Percentiles rank a stretch among this genome's conserved stretches.
Evolutionary conservation across 2,113 vertebrate species (phyloP).

Genomic region (Eublepharis macularius): DNA sequence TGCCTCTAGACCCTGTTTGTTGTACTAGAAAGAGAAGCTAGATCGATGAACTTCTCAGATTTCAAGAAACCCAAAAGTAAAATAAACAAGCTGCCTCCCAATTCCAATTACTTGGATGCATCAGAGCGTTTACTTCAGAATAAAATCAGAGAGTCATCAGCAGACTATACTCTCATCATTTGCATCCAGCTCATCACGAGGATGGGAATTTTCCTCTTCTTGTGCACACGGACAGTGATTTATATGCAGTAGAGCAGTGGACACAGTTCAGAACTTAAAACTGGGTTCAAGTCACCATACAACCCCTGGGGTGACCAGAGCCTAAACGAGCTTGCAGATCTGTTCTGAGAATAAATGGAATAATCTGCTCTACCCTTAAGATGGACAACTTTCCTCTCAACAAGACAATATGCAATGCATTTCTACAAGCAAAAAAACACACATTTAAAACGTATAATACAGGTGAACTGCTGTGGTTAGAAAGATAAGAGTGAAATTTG

Average conservation of each 20-base stretch:
- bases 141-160: constrained; percentile 78
- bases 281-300: too few relatives aligned
- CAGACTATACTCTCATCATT: constrained; percentile 69
- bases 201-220: not conserved
- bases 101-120: constrained; percentile 10
- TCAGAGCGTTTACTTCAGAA: constrained; percentile 85
- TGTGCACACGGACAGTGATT: too few relatives aligned
- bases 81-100: not conserved
- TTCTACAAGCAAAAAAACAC: not conserved
- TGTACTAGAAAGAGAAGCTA: not conserved
- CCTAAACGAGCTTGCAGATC: not conserved
- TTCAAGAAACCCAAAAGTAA: not conserved
- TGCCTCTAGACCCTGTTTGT: not conserved
- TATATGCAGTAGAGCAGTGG: not conserved
- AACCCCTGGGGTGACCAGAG: not conserved
- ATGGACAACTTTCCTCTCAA: too few relatives aligned
- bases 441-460: not conserved
- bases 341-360: not conserved
- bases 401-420: not conserved
- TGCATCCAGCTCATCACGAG: constrained; percentile 23
- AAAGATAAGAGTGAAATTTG: too few relatives aligned
- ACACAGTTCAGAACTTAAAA: not conserved
- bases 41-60: not conserved
- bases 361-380: not conserved
- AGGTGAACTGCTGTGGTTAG: not conserved